Conservation (phyloP, 2,888 invertebrate genomes). For the Sturmia bella region DNA sequence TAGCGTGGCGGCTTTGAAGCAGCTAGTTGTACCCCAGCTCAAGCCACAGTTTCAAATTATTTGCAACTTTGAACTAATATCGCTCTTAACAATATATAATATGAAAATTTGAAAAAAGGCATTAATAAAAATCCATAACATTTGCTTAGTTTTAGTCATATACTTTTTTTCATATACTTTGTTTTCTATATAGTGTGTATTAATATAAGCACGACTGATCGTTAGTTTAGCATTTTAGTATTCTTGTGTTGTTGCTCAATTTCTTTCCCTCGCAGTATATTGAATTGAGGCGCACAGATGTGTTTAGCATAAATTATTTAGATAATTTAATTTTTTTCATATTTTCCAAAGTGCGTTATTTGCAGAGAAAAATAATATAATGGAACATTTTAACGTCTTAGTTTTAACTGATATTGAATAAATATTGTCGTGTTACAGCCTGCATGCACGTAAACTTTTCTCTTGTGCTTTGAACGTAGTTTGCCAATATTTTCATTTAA, state of each 20-base stretch:
- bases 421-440: constrained; percentile 12
- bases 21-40: no score
- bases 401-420: background rate
- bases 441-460: constrained; percentile 13
- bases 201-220: no score
- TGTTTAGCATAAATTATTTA: constrained; percentile 60
- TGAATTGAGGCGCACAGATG: constrained; percentile 42
- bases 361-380: constrained; percentile 8
- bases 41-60: no score
- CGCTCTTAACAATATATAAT: no score
- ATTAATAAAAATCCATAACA: no score
- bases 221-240: no score
- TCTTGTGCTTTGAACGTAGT: background rate
- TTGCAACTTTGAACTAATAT: no score
- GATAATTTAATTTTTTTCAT: constrained; percentile 1
- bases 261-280: background rate
- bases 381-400: constrained; percentile 14
- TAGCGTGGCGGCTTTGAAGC: no score
- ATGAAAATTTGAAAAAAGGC: no score
- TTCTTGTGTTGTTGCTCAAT: background rate
- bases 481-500: constrained; percentile 3
- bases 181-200: no score
- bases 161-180: no score
- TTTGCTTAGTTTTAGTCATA: no score
- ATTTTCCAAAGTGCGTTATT: constrained; percentile 20